These are phyloP conservation scores for Serrognathus titanus DNA, from an alignment of 2,888 invertebrate genomes.

Conservation along the genomic window DNA sequence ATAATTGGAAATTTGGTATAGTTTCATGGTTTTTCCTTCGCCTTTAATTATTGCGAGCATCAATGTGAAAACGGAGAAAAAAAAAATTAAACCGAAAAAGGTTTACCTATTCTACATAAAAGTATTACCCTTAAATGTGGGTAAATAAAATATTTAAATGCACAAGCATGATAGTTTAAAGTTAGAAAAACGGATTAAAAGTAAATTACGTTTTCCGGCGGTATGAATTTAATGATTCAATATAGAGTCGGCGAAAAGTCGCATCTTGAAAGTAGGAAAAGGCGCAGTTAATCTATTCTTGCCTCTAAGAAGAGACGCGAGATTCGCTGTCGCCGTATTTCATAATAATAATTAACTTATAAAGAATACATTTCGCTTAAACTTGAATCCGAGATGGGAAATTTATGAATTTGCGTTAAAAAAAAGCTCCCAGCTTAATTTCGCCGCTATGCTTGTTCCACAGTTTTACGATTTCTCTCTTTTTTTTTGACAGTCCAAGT, in stretches of 20 bases:
- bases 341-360: constrained; percentile 33
- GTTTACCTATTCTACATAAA: too few species aligned
- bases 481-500: constrained; percentile 16
- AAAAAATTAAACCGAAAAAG: too few species aligned
- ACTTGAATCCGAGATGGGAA: constrained; percentile 21
- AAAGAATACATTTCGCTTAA: constrained; percentile 23
- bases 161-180: too few species aligned
- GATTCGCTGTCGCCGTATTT: constrained; percentile 28
- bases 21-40: too few species aligned
- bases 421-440: constrained; percentile 18
- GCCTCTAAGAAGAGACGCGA: constrained; percentile 12
- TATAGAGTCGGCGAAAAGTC: constrained; percentile 14
- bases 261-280: constrained; percentile 5
- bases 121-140: too few species aligned
- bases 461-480: constrained; percentile 16
- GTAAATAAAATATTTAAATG: too few species aligned
- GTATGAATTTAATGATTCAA: constrained; percentile 14
- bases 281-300: constrained; percentile 17
- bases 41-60: too few species aligned
- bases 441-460: constrained; percentile 8
- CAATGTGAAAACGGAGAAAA: too few species aligned
- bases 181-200: too few species aligned
- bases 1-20: too few species aligned
- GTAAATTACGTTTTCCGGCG: neutral
- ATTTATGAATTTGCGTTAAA: constrained; percentile 22